Evolutionary conservation across 2,888 invertebrate species (phyloP), one percentile per base, ranked within the genome.

Genomic region (Rotaria macrura): DNA sequence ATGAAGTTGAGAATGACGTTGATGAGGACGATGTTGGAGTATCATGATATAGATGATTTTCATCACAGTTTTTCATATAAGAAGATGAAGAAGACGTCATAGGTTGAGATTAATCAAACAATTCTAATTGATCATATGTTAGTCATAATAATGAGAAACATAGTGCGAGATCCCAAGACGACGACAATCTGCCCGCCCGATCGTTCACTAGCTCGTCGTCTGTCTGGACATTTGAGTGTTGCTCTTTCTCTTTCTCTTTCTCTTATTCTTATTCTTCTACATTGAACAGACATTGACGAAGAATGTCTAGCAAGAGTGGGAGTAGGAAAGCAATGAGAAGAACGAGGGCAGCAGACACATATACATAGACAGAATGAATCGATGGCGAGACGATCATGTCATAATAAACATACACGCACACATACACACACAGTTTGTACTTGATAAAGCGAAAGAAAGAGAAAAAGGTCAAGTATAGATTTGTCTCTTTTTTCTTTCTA

Each of bases 391-490:
- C 65, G 65, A 34, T 65, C 65, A 20, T 65, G 65, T 65, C 65
- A 65, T 65, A 65, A 65, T 34, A 65, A 65, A 65, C 65, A 34
- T n/a, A n/a, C n/a, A n/a, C n/a, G n/a, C n/a, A n/a, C 17, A 65
- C 65, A 65, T 65, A 65, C 17, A 65, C 65, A 65, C 38, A 65
- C 14, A 12, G 34, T 65, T 34, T 65, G 34, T 34, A 65, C 34
- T 34, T 34, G 65, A 65, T 65, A 65, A 34, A 34, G 65, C 65
- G 29, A 65, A 65, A 65, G 65, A 65, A 34, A 65, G 65, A 65
- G 65, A 65, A 65, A 65, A 65, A 65, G 65, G 65, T 65, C 65
- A 65, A 65, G 65, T 65, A 65, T 65, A 65, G 65, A 65, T 65
- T 65, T 65, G 65, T 65, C 65, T 17, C 14, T 65, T 65, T 29